Evolutionary conservation across 2,113 vertebrate species (phyloP), one percentile per base, ranked within the genome.

Genomic region (Mandrillus leucophaeus): DNA sequence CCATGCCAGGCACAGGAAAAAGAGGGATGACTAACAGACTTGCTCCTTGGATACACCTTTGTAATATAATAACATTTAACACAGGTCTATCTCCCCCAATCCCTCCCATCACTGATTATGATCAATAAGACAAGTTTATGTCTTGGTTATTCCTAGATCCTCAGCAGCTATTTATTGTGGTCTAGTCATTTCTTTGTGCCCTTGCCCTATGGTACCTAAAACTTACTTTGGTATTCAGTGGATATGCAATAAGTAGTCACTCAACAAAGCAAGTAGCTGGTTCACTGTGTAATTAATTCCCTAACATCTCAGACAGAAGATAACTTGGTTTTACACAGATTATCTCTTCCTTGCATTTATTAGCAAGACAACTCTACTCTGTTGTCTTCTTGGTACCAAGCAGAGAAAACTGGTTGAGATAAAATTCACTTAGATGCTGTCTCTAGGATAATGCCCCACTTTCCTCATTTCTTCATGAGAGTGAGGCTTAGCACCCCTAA

Each of bases 321-420:
- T 57, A 90, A 87, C 30, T 90, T 75, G 84, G 70, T 68, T 94
- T 94, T 45, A 66, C 16, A 75, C 86, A 52, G n/a, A 94, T 61
- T 73, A 68, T 38, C 23, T 73, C 13, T 55, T 87, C 59, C 32
- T 78, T 83, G 66, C 55, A 55, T 61, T 68, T 88, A 43, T 12
- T 80, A 57, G 32, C 57, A 76, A 82, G 68, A 85, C 16, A 57
- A 20, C 10, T 48, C 7, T 32, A 48, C 20, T 66, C 2, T 50
- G 20, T 38, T 91, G 80, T 40, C 27, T 86, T 97, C 40, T 89
- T 57, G 23, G n/a, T 82, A 72, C 30, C 12, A 88, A 35, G 12
- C 52, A 79, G 35, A 86, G 50, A 82, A 72, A 81, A 45, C 11
- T 10, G 30, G 18, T 68, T 70, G 87, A 81, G n/a, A 73, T 55